Conservation (phyloP, 2,888 invertebrate species). For the Nezara viridula region DNA sequence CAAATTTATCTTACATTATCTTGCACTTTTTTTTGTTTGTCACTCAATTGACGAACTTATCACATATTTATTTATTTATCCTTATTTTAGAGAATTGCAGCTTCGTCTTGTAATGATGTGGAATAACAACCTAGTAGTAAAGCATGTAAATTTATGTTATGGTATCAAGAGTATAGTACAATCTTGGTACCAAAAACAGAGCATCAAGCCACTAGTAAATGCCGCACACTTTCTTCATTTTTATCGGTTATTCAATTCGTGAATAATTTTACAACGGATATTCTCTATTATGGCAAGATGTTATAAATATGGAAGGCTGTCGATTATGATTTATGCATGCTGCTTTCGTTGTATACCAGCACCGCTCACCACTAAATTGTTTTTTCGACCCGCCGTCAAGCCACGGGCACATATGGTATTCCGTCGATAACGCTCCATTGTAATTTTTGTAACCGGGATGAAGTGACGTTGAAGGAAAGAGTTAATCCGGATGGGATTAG, state of each 20-base stretch:
- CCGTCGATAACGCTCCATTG: not conserved
- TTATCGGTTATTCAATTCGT: not conserved
- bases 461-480: conserved; percentile 37
- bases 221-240: not conserved
- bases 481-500: conserved; percentile 21
- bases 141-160: too few species aligned
- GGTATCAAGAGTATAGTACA: too few species aligned
- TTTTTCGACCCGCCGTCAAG: not conserved
- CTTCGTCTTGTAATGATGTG: too few species aligned
- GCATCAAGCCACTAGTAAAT: too few species aligned
- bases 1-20: too few species aligned
- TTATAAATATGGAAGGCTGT: not conserved
- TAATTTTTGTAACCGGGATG: conserved; percentile 5
- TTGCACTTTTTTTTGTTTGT: too few species aligned
- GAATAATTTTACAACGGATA: not conserved
- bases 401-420: not conserved
- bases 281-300: too few species aligned
- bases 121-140: too few species aligned
- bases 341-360: not conserved
- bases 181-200: too few species aligned
- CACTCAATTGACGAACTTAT: too few species aligned
- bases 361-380: not conserved
- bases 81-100: too few species aligned
- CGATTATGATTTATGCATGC: not conserved
- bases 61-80: too few species aligned